Evolutionary conservation across 1,140 invertebrate species (phyloP).

Genomic region (Drosophila kohkoa): DNA sequence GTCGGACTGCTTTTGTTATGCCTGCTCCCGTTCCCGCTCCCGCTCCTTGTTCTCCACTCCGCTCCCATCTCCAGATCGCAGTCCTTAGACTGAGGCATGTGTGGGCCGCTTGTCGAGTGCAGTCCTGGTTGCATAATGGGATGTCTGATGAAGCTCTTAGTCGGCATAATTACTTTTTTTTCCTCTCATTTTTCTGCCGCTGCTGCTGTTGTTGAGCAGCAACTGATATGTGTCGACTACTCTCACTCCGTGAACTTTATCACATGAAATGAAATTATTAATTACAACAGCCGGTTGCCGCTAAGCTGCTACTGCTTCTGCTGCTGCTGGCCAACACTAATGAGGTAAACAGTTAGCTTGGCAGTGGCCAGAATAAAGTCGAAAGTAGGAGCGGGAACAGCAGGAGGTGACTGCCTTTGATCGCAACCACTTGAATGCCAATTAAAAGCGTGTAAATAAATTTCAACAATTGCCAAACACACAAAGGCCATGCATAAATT

Average conservation of each 20-base stretch:
- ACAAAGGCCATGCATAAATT: conserved; percentile 66
- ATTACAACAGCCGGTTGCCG: conserved; percentile 17
- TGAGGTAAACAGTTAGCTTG: conserved; percentile 32
- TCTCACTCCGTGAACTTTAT: conserved; percentile 4
- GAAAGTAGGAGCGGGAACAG: conserved; percentile 11
- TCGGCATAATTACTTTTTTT: conserved; percentile 83
- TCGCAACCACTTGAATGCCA: conserved; percentile 77
- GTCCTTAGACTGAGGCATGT: conserved; percentile 22
- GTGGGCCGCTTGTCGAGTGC: conserved; percentile 72
- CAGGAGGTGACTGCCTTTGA: conserved; percentile 58
- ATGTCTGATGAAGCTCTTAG: conserved; percentile 83
- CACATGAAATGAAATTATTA: conserved; percentile 49
- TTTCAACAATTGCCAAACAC: conserved; percentile 73
- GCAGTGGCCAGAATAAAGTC: not conserved
- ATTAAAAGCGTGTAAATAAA: conserved; percentile 82
- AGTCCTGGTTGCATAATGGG: conserved; percentile 79
- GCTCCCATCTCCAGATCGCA: no score
- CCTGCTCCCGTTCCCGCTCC: not conserved
- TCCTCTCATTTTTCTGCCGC: conserved; percentile 17
- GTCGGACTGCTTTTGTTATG: conserved; percentile 67
- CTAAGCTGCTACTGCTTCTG: no score
- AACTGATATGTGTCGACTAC: conserved; percentile 48
- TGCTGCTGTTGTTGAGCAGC: conserved; percentile 15
- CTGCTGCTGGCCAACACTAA: conserved; percentile 32
- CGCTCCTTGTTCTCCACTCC: not conserved